phyloP scores from a whole-genome alignment of 2,113 vertebrate genomes.

The Paraplagusia blochii region DNA sequence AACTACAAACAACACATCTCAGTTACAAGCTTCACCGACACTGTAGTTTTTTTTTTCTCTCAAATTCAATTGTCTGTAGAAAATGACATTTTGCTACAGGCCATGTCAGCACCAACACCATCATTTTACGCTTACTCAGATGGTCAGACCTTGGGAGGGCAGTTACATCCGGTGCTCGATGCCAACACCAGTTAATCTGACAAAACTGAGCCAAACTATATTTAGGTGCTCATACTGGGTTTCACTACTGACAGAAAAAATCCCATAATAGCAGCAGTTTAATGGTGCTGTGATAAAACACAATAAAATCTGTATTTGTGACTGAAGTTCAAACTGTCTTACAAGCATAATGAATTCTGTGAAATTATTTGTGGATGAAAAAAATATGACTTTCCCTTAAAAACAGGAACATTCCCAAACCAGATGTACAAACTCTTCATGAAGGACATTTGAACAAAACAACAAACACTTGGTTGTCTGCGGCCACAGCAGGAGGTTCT shows the following conservation, averaged over 20 bases:
- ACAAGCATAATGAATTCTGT: not conserved
- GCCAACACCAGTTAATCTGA: constrained; percentile 46
- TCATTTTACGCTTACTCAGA: constrained; percentile 43
- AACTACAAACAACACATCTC: no score
- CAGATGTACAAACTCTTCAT: not conserved
- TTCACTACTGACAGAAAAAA: not conserved
- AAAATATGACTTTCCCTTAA: no score
- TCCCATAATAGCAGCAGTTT: no score
- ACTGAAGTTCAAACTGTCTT: not conserved
- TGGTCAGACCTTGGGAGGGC: constrained; percentile 44
- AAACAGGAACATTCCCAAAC: not conserved
- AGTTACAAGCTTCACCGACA: not conserved
- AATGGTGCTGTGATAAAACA: no score
- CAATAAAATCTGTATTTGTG: not conserved
- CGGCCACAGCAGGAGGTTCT: constrained; percentile 39
- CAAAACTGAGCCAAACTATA: constrained; percentile 38
- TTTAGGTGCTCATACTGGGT: constrained; percentile 25
- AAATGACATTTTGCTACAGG: not conserved
- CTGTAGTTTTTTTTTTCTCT: not conserved
- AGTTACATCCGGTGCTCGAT: constrained; percentile 33
- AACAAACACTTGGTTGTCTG: constrained; percentile 15
- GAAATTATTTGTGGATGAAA: not conserved
- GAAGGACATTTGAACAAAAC: not conserved
- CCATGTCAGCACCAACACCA: not conserved
- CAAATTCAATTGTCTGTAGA: no score